phyloP scores from a whole-genome alignment of 2,113 vertebrate species.

The human region DNA sequence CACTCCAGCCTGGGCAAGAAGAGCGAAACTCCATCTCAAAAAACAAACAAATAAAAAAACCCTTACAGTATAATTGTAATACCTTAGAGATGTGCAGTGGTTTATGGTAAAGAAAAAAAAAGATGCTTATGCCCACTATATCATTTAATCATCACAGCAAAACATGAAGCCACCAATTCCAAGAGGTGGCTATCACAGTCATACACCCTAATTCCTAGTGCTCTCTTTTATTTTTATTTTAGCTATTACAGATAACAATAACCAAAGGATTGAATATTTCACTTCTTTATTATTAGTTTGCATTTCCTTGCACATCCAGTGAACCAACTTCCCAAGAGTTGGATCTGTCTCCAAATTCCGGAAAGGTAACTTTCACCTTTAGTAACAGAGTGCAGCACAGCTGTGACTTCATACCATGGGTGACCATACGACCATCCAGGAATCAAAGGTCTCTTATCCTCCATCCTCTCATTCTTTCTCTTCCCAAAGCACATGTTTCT shows the following conservation, averaged over 20 bases:
- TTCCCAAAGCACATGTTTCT: not conserved
- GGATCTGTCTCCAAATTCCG: not conserved
- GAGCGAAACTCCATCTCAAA: too few species aligned
- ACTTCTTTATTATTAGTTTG: too few species aligned
- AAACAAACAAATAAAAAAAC: too few species aligned
- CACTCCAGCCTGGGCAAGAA: too few species aligned
- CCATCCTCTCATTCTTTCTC: not conserved
- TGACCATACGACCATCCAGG: not conserved
- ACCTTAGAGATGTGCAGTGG: not conserved
- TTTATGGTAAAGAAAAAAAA: not conserved
- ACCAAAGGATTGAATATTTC: not conserved
- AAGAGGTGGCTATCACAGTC: not conserved
- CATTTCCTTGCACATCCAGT: not conserved
- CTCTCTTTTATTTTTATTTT: not conserved
- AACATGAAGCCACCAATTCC: not conserved
- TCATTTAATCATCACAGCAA: not conserved
- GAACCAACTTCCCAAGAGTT: not conserved
- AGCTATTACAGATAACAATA: not conserved
- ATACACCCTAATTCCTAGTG: not conserved
- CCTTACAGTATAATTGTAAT: accelerated
- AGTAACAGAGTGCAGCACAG: not conserved
- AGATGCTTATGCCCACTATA: accelerated
- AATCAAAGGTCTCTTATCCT: not conserved
- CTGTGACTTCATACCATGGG: not conserved
- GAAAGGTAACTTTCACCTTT: not conserved